phyloP scores from a whole-genome alignment of 2,113 vertebrate species.

The Pandion haliaetus region DNA sequence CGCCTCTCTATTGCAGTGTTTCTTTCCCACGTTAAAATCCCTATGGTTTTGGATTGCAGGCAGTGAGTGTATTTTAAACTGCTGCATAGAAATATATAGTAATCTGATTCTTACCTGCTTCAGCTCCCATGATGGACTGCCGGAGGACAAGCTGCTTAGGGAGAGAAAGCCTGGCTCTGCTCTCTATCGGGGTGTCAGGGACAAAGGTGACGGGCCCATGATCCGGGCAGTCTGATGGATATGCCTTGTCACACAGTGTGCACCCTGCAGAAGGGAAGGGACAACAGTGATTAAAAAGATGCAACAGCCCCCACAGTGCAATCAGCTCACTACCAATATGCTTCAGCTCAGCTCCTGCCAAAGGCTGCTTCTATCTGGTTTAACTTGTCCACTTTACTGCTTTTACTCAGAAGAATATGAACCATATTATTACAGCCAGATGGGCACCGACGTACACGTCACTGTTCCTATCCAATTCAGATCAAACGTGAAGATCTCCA shows the following conservation, averaged over 20 bases:
- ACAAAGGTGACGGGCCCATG: constrained; percentile 95
- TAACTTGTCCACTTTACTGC: neutral
- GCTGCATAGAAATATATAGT: neutral
- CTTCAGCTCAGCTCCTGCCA: neutral
- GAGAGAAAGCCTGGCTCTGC: constrained; percentile 91
- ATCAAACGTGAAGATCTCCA: neutral
- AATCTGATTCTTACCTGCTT: constrained; percentile 79
- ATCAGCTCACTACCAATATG: neutral
- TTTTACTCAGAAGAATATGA: neutral
- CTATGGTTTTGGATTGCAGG: neutral
- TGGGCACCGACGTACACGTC: neutral
- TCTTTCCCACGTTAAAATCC: neutral
- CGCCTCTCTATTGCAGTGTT: neutral
- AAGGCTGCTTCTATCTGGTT: neutral
- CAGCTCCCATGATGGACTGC: constrained; percentile 87
- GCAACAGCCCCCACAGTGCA: neutral
- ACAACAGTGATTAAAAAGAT: neutral
- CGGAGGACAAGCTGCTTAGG: constrained; percentile 90
- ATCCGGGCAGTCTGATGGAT: constrained; percentile 93
- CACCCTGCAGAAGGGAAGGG: constrained; percentile 80
- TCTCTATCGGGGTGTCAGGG: constrained; percentile 91
- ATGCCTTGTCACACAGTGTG: constrained; percentile 94
- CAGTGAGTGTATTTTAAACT: neutral
- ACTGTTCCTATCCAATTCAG: neutral
- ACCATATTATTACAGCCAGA: neutral